These are phyloP conservation scores for Halcyon chelicuti DNA, from an alignment of 2,797 vertebrate genomes.

Conservation along the genomic window DNA sequence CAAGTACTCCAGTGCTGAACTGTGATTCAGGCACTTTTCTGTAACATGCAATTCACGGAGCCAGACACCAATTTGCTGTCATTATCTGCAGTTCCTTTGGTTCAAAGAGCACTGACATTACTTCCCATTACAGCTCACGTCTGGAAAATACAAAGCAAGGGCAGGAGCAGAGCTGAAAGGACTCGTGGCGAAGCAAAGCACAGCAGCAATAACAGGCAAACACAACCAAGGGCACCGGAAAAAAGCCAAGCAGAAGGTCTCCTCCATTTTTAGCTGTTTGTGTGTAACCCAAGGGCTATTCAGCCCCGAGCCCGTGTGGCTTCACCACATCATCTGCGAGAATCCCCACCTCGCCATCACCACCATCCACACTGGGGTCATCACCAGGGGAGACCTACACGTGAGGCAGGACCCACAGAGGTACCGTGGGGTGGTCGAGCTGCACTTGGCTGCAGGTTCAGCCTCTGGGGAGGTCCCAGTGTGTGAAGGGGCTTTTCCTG, in stretches of 20 bases:
- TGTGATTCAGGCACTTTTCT: not conserved
- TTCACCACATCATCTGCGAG: rapidly evolving
- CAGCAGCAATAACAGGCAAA: not conserved
- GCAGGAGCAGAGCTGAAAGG: not conserved
- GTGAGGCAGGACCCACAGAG: not conserved
- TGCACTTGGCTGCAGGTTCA: rapidly evolving
- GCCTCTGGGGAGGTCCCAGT: rapidly evolving
- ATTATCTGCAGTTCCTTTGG: not conserved
- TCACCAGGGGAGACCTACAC: not conserved
- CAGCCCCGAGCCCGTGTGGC: rapidly evolving
- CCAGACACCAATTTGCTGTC: not conserved
- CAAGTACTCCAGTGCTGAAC: not conserved
- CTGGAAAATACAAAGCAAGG: not conserved
- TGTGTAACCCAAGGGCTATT: rapidly evolving
- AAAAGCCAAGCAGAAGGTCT: not conserved
- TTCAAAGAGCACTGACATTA: not conserved
- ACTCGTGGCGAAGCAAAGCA: rapidly evolving
- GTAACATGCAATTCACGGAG: not conserved
- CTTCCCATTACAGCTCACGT: not conserved
- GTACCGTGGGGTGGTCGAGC: rapidly evolving
- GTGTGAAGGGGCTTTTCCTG: not conserved
- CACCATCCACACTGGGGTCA: not conserved
- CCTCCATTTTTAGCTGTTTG: rapidly evolving
- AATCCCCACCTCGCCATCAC: not conserved
- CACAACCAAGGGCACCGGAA: rapidly evolving